Percentiles rank a stretch among this genome's conserved stretches.
These are phyloP conservation scores for Furcula furcula DNA, from an alignment of 2,888 invertebrate genomes.

Conservation along the genomic window DNA sequence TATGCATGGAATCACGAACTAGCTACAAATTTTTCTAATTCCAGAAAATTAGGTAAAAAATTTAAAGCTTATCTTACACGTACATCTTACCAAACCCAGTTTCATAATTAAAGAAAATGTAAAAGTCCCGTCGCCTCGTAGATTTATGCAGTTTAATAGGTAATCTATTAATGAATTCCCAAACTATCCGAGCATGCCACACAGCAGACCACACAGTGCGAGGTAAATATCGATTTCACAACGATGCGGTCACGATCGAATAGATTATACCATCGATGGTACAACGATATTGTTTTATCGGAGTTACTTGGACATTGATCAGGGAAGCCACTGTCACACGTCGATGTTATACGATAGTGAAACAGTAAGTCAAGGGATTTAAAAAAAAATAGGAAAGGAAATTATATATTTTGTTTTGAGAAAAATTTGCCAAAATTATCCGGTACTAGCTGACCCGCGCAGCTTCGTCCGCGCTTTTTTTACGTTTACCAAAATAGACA, in stretches of 20 bases:
- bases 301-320: slow-evolving; percentile 22
- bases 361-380: no score
- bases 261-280: slow-evolving; percentile 26
- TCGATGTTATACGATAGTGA: background rate
- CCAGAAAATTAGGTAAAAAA: background rate
- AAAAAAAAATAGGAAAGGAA: no score
- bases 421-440: no score
- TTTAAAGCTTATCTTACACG: slow-evolving; percentile 3
- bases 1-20: no score
- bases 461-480: no score
- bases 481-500: no score
- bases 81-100: slow-evolving; percentile 4
- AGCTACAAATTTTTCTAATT: no score
- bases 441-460: no score
- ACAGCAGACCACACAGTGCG: slow-evolving; percentile 43
- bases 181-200: slow-evolving; percentile 15
- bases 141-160: slow-evolving; percentile 29
- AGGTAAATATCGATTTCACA: slow-evolving; percentile 38
- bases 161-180: slow-evolving; percentile 29
- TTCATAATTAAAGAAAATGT: slow-evolving; percentile 19
- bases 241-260: slow-evolving; percentile 37
- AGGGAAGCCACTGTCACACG: background rate
- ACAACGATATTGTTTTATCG: slow-evolving; percentile 39
- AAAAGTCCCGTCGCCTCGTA: slow-evolving; percentile 10
- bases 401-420: no score